Base-by-base conservation (phyloP, 2,888 invertebrate genomes). In the Himalopsyche tibetana region DNA sequence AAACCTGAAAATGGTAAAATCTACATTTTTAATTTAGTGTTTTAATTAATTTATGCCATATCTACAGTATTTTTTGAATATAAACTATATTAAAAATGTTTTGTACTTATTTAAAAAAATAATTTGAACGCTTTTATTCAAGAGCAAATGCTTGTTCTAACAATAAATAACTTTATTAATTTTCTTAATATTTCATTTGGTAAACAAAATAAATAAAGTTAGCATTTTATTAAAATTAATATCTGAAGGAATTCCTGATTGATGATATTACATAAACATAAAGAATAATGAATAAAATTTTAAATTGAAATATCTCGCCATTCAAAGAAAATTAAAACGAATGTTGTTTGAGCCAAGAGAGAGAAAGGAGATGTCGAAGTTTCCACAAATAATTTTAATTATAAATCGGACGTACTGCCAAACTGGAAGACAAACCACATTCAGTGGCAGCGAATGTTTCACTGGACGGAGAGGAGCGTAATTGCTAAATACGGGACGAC, bases 321-420 rank as follows among this genome's bases (percentile, higher is more conserved):
- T 63, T 63, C 19, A 63, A 63, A 63, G 15, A 15, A 51, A 51
- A 51, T 51, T 12, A 51, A 15, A 51, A 51, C 15, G 51, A 51
- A 51, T 51, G 15, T 51, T 51, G 51, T 51, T 51, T 15, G 51
- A 15, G 51, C 15, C 4, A 15, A 63, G 19, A 63, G 63, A 63
- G 28, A 63, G 63, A 63, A 8, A n/a, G 19, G 15, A 19, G 9
- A 56, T 19, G 63, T 63, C 63, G 63, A 63, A 63, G 63, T 63
- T 63, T 63, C 63, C 63, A 63, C 63, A 63, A 63, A 63, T 63
- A 63, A 63, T 63, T 63, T 63, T 63, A 63, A 63, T 63, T 63
- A 63, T 63, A 63, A 63, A 63, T 63, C 63, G 63, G 63, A 63
- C 63, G 51, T 51, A 51, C 51, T 51, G 3, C 15, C 15, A 51